A percentile compares a stretch with the other conserved stretches of the same genome.
phyloP scores from a whole-genome alignment of 1,140 invertebrate genomes.

The Pygmarrhopalites habei region DNA sequence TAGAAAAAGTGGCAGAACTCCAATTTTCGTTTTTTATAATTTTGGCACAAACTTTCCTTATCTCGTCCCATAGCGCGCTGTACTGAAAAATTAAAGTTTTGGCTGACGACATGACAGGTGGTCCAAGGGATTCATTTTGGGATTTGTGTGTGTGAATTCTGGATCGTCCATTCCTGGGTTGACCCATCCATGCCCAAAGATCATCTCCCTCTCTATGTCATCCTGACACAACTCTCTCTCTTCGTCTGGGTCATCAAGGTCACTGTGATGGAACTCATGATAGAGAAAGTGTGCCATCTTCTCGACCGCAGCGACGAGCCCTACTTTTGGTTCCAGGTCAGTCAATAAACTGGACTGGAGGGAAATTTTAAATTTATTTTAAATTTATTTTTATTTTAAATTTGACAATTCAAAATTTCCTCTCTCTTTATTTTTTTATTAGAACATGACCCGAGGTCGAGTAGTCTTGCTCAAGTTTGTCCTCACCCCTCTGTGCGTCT shows the following conservation, averaged over 20 bases:
- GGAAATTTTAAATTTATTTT: too few relatives aligned
- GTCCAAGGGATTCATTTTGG: not conserved
- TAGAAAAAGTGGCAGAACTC: too few relatives aligned
- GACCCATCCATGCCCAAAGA: not conserved
- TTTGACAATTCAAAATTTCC: too few relatives aligned
- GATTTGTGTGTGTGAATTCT: not conserved
- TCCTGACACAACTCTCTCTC: not conserved
- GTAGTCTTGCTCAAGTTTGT: not conserved
- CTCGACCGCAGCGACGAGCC: not conserved
- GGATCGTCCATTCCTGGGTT: not conserved
- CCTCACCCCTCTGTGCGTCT: not conserved
- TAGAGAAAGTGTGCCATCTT: not conserved
- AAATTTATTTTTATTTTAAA: too few relatives aligned
- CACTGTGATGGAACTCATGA: not conserved
- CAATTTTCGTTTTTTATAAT: too few relatives aligned
- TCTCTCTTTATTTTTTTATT: too few relatives aligned
- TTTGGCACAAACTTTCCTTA: too few relatives aligned
- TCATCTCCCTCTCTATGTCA: not conserved
- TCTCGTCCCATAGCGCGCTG: too few relatives aligned
- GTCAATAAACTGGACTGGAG: not conserved
- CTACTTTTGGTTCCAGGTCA: not conserved
- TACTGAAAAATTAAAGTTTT: too few relatives aligned
- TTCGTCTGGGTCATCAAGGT: not conserved
- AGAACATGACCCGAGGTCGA: not conserved
- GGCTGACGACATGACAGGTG: too few relatives aligned